Base-by-base conservation (phyloP, 2,888 invertebrate species). In the Agonopterix heracliana region DNA sequence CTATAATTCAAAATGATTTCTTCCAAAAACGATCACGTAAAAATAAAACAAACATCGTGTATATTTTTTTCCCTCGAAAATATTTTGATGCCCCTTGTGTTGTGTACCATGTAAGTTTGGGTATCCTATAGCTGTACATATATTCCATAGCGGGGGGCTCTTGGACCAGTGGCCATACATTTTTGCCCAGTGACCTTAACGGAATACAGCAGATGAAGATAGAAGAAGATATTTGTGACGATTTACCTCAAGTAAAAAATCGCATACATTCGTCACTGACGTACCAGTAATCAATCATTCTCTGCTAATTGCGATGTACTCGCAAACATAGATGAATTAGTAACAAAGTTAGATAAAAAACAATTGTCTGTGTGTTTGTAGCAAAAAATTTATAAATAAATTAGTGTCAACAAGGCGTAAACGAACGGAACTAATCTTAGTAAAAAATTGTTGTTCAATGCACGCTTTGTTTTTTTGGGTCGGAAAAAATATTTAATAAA, bases 321-420 rank as follows among this genome's bases (percentile, higher is more conserved):
- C 48, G 42, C 10, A 9, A 38, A 45, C 50, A n/a, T 3, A 43
- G 46, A 46, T 48, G 44, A 48, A 48, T 51, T 51, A 44, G 43
- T 51, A 48, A 44, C 38, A 44, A 44, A 11, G 7, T 12, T 38
- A 8, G 9, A 34, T 8, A 12, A 49, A 47, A 47, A 51, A 48
- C 17, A 38, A 44, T 47, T 44, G 42, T 10, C 43, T 34, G 38
- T 14, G 26, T 42, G 51, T 45, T 35, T 17, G 14, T 26, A 14
- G 36, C 11, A 48, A 45, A 48, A 48, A 51, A 44, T 7, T 45
- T 51, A 45, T 51, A 42, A 47, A 51, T 51, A 51, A 44, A 48
- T 46, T 48, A 43, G 46, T 51, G 46, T 41, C 42, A 43, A 47
- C 51, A 38, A 26, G 48, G 2, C 38, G 38, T 51, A 51, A 51